These are phyloP conservation scores for Pandemis corylana DNA, from an alignment of 2,888 invertebrate genomes.

Conservation along the genomic window DNA sequence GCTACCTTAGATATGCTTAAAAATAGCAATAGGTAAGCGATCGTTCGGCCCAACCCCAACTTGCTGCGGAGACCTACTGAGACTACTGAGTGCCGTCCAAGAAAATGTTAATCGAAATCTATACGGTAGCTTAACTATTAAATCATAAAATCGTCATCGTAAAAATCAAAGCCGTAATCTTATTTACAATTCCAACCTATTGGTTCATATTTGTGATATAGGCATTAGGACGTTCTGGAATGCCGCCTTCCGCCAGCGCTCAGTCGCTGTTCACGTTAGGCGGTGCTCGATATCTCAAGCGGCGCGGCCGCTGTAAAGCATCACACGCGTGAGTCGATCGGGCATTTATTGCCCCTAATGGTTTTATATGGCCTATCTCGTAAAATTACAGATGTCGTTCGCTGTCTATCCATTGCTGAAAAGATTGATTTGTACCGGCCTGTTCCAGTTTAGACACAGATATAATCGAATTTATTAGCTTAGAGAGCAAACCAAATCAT, in stretches of 20 bases:
- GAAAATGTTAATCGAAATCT: not conserved
- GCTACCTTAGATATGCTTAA: not conserved
- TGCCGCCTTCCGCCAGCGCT: constrained; percentile 12
- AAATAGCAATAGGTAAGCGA: too few species aligned
- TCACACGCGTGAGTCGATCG: constrained; percentile 59
- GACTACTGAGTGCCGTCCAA: not conserved
- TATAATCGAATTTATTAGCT: constrained; percentile 50
- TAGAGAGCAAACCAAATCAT: constrained; percentile 45
- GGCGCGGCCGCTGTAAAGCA: constrained; percentile 56
- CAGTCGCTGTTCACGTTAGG: constrained; percentile 22
- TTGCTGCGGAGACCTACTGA: too few species aligned
- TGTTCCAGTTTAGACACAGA: constrained; percentile 50
- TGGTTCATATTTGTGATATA: not conserved
- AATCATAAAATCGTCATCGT: not conserved
- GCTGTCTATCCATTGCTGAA: constrained; percentile 50
- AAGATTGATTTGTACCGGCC: constrained; percentile 56
- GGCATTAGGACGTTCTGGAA: constrained; percentile 15
- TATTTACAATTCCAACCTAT: not conserved
- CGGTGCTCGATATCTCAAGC: constrained; percentile 55
- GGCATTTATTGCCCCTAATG: constrained; percentile 71
- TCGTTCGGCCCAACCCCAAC: too few species aligned
- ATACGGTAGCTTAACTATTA: not conserved
- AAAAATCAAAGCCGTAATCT: not conserved
- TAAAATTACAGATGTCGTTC: constrained; percentile 65
- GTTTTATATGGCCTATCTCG: constrained; percentile 65